Base-by-base conservation (phyloP, 2,113 vertebrate species). In the Phaethornis superciliosus region DNA sequence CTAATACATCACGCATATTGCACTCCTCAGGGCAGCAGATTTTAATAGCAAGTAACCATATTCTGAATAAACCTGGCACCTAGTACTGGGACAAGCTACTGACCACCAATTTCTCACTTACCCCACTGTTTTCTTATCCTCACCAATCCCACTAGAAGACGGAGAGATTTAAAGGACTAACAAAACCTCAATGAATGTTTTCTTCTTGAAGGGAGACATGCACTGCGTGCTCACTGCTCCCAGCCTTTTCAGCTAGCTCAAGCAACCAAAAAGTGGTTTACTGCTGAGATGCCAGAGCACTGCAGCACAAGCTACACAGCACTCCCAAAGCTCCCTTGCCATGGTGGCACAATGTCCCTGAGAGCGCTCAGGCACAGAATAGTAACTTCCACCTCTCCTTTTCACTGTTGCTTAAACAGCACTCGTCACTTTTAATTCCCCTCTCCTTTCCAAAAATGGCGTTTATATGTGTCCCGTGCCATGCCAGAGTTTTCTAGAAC, bases 241-340 rank as follows among this genome's bases (percentile, higher is more conserved):
- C 42, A 77, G 71, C 46, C 92, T 75, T 92, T 88, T 70, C 84
- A 85, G 90, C 47, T 68, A 94, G 58, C 76, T 80, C 88, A 92
- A 93, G 72, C 87, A 91, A 96, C 64, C 84, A 89, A 88, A 92
- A 92, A 74, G 49, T 79, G 85, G 83, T 94, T 83, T 86, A 47
- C 69, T 64, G 94, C 91, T 76, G 82, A 76, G 88, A 77, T 54
- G 71, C 56, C 67, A 88, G 80, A 82, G 60, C 83, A 88, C 86
- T 94, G 95, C 94, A 96, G 92, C 55, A 81, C 12, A 8, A 90
- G 19, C 47, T 67, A 58, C 75, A 69, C 55, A 44, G 75, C n/a
- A 58, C 10, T 14, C 5, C 82, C 79, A 46, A 18, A 55, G 44
- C 35, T 84, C 26, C 40, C 81, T 71, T 56, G 54, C 71, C 68